phyloP scores from a whole-genome alignment of 2,797 vertebrate species.

The Paratrypauchen microcephalus region DNA sequence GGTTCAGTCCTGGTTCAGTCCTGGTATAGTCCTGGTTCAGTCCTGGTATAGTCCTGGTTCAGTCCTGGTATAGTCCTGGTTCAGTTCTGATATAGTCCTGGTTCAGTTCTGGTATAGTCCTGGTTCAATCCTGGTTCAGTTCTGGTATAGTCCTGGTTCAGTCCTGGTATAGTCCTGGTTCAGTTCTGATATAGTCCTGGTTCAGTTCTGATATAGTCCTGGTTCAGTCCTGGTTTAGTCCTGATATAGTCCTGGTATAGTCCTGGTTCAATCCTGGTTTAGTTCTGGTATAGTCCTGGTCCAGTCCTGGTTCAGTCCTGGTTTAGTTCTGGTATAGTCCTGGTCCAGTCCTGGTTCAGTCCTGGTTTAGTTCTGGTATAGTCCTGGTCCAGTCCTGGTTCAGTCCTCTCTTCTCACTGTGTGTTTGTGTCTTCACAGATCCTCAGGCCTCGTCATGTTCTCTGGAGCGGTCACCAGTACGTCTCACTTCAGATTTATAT shows the following conservation, averaged over 20 bases:
- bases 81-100: background rate
- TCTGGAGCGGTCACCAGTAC: slow-evolving; percentile 75
- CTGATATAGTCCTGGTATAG: background rate
- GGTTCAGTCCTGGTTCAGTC: background rate
- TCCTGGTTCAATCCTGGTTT: background rate
- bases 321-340: background rate
- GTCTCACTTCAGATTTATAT: slow-evolving; percentile 44
- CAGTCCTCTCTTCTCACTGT: background rate
- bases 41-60: background rate
- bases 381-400: background rate
- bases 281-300: background rate
- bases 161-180: background rate
- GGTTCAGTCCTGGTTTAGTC: background rate
- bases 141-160: background rate
- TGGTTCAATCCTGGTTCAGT: background rate
- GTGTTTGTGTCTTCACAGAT: background rate
- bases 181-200: background rate
- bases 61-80: background rate
- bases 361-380: background rate
- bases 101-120: background rate
- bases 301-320: background rate
- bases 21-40: background rate
- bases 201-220: background rate
- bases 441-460: slow-evolving; percentile 61
- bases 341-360: background rate